A percentile compares a stretch with the other conserved stretches of the same genome.
Evolutionary conservation across 2,113 vertebrate species (phyloP).

Genomic region (Stomatorhinus ivindoensis): DNA sequence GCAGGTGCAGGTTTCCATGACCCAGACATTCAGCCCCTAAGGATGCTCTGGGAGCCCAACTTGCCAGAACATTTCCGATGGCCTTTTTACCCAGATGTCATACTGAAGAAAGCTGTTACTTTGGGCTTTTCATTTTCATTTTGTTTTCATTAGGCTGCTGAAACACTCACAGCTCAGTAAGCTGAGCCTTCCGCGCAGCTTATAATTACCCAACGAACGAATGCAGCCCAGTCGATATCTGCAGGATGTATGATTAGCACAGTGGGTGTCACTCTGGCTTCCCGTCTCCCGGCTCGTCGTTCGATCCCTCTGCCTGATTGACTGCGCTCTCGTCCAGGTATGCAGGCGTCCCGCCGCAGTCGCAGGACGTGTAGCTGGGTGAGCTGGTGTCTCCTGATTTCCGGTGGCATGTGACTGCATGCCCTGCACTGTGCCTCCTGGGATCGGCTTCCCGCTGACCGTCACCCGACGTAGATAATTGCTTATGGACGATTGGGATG

Average conservation of each 20-base stretch:
- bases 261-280: not conserved
- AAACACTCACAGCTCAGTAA: slow-evolving; percentile 44
- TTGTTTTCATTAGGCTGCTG: slow-evolving; percentile 44
- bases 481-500: not conserved
- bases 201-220: slow-evolving; percentile 43
- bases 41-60: not conserved
- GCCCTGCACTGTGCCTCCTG: not conserved
- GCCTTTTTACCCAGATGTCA: not conserved
- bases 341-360: not conserved
- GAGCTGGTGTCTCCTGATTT: not conserved
- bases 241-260: not conserved
- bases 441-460: not conserved
- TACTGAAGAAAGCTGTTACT: not conserved
- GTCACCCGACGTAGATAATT: not conserved
- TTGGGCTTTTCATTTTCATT: slow-evolving; percentile 11
- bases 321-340: not conserved
- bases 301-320: not conserved
- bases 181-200: slow-evolving; percentile 43
- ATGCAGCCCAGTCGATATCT: slow-evolving; percentile 35
- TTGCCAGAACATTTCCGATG: slow-evolving; percentile 28
- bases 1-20: not conserved
- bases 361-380: not conserved
- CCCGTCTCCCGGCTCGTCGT: not conserved
- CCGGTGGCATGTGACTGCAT: not conserved
- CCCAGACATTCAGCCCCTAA: not conserved